Base-by-base conservation (phyloP, 92 coral and sea anemone species). In the Epizoanthus ramosus region DNA sequence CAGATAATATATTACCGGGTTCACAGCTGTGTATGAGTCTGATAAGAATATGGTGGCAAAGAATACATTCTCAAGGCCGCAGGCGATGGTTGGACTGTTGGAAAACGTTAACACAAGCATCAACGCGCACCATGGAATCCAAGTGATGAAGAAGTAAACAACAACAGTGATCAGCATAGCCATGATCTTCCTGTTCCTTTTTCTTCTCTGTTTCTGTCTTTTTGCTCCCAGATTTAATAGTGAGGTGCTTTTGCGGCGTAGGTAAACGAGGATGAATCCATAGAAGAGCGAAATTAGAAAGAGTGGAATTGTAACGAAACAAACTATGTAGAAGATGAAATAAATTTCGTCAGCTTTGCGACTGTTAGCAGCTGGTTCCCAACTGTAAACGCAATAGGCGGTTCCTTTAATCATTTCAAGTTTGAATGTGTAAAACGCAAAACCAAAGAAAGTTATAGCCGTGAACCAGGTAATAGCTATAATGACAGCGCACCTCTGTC, bases 401-500 rank as follows among this genome's bases (percentile, higher is more conserved):
- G 47, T 45, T 8, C n/a, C 61, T 15, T 63, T 66, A 3, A 41
- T 21, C 5, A 16, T 14, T 4, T 21, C n/a, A 12, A 61, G 53
- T 24, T 83, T 69, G 3, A 54, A 22, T 18, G 56, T 56, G 71
- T 90, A 90, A 19, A 87, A 74, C 39, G 74, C 80, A 22, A 68
- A 79, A 3, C 56, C 63, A 28, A 79, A 68, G 15, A 87, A 33
- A 14, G 74, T 73, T 53, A 72, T 68, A 2, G 88, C 75, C 8
- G 64, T 65, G 6, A 87, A 3, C 93, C 93, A 90, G 4, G 81
- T 79, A 25, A 71, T 12, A 9, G 82, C 79, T 17, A 90, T 83
- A 23, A 90, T 76, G n/a, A 73, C 7, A 18, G 54, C 77, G 6
- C 84, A 71, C 23, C 75, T 74, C 57, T 17, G 67, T 37, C 61